phyloP scores from a whole-genome alignment of 2,888 invertebrate species.

The Deilephila elpenor region DNA sequence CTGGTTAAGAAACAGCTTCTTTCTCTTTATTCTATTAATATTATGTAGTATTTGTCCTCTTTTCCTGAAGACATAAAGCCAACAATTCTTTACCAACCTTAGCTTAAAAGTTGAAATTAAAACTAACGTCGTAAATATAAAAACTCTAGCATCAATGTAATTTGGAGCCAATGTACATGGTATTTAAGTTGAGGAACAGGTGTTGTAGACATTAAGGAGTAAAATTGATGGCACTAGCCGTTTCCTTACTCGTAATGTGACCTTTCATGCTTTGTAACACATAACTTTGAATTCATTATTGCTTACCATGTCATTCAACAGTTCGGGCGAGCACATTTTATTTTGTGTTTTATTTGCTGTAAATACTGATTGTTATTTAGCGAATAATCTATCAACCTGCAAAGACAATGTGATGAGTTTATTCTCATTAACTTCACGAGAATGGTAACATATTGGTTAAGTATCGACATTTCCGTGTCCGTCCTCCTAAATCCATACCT shows the following conservation, averaged over 20 bases:
- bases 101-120: not conserved
- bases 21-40: no score
- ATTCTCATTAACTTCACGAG: no score
- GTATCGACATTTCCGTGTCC: no score
- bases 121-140: no score
- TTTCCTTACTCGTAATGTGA: constrained; percentile 46
- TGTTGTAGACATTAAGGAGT: constrained; percentile 43
- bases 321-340: not conserved
- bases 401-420: no score
- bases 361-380: not conserved
- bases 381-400: not conserved
- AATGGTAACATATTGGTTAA: no score
- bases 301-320: not conserved
- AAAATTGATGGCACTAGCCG: constrained; percentile 45
- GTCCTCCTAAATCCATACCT: no score
- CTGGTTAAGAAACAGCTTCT: no score
- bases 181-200: constrained; percentile 43
- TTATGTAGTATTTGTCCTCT: no score
- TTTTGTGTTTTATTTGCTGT: not conserved
- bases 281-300: constrained; percentile 33
- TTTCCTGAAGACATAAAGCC: no score
- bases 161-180: constrained; percentile 27
- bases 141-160: not conserved
- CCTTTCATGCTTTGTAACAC: constrained; percentile 45
- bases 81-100: not conserved